A percentile compares a stretch with the other conserved stretches of the same genome.
Conservation (phyloP, 1,140 invertebrate genomes). For the Panulirus ornatus region DNA sequence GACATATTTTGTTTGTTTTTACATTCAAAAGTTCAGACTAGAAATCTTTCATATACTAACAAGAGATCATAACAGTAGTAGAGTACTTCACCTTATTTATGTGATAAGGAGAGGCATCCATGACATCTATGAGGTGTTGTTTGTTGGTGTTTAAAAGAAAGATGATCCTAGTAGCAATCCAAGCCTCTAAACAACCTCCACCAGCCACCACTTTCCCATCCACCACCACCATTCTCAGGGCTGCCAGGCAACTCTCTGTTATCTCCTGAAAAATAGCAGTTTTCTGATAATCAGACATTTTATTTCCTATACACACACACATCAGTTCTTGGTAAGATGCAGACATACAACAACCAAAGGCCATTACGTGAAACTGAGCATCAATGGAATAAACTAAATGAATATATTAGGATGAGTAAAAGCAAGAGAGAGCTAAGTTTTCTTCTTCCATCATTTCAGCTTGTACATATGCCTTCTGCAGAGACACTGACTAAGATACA, state of each 20-base stretch:
- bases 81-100: conserved; percentile 20
- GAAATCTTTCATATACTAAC: too few species aligned
- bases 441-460: too few species aligned
- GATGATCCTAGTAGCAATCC: conserved; percentile 19
- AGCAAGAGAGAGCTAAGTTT: too few species aligned
- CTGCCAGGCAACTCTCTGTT: conserved; percentile 59
- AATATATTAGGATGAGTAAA: too few species aligned
- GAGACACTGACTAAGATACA: too few species aligned
- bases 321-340: too few species aligned
- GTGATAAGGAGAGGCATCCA: conserved; percentile 30
- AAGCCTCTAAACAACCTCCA: conserved; percentile 61
- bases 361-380: too few species aligned
- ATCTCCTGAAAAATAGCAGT: conserved; percentile 33
- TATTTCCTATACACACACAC: not conserved
- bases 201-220: conserved; percentile 62
- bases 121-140: not conserved
- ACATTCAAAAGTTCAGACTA: too few species aligned
- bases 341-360: too few species aligned
- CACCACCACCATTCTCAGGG: conserved; percentile 58
- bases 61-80: not conserved
- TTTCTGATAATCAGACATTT: not conserved
- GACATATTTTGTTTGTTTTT: too few species aligned
- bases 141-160: conserved; percentile 11
- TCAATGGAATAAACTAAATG: too few species aligned
- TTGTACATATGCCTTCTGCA: too few species aligned